Conservation (phyloP, 1,140 invertebrate species). For the Planococcus citri region DNA sequence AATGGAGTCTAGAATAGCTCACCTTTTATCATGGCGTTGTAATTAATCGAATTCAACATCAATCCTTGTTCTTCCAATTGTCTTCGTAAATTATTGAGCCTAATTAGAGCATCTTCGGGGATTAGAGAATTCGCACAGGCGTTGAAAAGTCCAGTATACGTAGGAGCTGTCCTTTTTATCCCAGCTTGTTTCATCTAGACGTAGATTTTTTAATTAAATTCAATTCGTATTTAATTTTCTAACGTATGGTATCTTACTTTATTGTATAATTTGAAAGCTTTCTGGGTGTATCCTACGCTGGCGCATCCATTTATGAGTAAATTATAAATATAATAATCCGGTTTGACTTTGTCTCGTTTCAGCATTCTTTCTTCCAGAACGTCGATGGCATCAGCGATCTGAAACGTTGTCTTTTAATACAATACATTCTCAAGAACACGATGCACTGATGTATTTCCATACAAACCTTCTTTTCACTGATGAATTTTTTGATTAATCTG, state of each 20-base stretch:
- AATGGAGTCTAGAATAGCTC: not conserved
- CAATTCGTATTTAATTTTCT: not conserved
- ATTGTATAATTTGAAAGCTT: slow-evolving; percentile 69
- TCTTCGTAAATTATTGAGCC: slow-evolving; percentile 49
- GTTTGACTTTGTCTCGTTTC: slow-evolving; percentile 60
- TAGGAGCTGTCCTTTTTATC: slow-evolving; percentile 49
- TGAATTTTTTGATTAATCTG: slow-evolving; percentile 26
- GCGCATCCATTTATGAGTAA: slow-evolving; percentile 68
- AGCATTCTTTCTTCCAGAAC: slow-evolving; percentile 59
- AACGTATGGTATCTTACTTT: slow-evolving; percentile 34
- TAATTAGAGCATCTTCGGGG: slow-evolving; percentile 44
- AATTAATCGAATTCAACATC: slow-evolving; percentile 59
- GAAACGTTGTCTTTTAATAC: slow-evolving; percentile 18
- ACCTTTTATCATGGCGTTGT: slow-evolving; percentile 76
- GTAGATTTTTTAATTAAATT: not conserved
- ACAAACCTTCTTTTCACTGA: slow-evolving; percentile 27
- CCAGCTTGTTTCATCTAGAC: slow-evolving; percentile 57
- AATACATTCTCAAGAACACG: not conserved
- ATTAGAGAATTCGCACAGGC: slow-evolving; percentile 70
- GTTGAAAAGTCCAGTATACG: slow-evolving; percentile 75
- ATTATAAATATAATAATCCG: slow-evolving; percentile 63
- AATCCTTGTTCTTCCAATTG: slow-evolving; percentile 54
- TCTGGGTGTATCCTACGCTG: slow-evolving; percentile 63
- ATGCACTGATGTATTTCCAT: not conserved
- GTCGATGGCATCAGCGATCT: slow-evolving; percentile 50